These are phyloP conservation scores for Drosophila mercatorum DNA, from an alignment of 2,888 invertebrate genomes.

Conservation along the genomic window DNA sequence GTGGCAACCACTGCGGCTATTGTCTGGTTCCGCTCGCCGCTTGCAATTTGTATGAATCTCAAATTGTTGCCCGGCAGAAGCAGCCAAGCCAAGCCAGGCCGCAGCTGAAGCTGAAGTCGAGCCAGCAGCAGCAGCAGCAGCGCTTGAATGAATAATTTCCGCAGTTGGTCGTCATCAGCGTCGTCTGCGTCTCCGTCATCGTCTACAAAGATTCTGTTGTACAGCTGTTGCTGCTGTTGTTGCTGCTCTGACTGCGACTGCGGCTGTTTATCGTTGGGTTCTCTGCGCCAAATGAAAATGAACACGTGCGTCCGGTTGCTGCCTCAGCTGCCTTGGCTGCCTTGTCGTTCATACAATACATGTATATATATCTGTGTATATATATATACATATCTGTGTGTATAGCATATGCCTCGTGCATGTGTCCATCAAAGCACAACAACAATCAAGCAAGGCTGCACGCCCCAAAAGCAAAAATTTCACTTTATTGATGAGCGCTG, in stretches of 20 bases:
- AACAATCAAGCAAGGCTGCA: conserved; percentile 46
- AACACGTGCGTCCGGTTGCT: conserved; percentile 83
- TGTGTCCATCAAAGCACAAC: conserved; percentile 57
- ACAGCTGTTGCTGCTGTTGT: conserved; percentile 32
- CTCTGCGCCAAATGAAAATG: conserved; percentile 82
- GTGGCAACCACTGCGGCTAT: conserved; percentile 40
- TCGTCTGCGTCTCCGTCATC: conserved; percentile 33
- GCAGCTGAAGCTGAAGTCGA: neutral
- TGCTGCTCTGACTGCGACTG: conserved; percentile 41
- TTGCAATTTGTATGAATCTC: conserved; percentile 79
- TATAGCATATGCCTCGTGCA: conserved; percentile 55
- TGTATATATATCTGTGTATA: neutral
- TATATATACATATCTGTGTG: conserved; percentile 6
- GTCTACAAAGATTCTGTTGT: conserved; percentile 69
- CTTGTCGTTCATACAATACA: conserved; percentile 30
- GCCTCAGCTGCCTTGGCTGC: conserved; percentile 52
- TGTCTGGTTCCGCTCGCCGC: conserved; percentile 59
- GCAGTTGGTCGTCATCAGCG: conserved; percentile 63
- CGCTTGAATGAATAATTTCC: conserved; percentile 77
- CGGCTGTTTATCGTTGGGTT: conserved; percentile 75
- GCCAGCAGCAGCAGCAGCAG: conserved; percentile 33
- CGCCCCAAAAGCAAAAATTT: conserved; percentile 68
- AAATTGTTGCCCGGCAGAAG: conserved; percentile 49
- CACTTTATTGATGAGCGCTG: conserved; percentile 75
- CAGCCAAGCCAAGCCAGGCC: conserved; percentile 34